These are phyloP conservation scores for Micropoecilia bifurca DNA, from an alignment of 2,797 vertebrate species.

Conservation along the genomic window DNA sequence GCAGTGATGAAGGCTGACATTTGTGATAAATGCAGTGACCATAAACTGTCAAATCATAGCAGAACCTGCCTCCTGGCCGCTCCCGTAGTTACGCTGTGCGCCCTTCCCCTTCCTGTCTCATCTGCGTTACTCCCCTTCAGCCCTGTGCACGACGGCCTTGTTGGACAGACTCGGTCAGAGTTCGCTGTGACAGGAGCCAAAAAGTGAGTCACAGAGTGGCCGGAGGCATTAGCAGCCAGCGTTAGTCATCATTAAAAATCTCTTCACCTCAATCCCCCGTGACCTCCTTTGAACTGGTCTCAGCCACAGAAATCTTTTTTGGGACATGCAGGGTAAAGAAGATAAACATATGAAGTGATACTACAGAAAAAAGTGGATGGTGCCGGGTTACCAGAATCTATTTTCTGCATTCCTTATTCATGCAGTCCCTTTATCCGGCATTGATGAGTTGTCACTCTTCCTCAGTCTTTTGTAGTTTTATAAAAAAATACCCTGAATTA, in stretches of 20 bases:
- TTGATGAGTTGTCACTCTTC: constrained; percentile 80
- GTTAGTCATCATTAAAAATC: constrained; percentile 71
- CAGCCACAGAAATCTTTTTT: constrained; percentile 39
- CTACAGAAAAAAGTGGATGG: constrained; percentile 36
- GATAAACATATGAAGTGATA: constrained; percentile 49
- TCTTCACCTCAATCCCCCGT: constrained; percentile 52
- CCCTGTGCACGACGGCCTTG: constrained; percentile 45
- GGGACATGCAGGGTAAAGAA: constrained; percentile 28
- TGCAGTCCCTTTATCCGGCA: constrained; percentile 66
- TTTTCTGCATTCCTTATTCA: constrained; percentile 69
- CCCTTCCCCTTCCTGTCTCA: constrained; percentile 55
- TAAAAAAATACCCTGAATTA: constrained; percentile 76
- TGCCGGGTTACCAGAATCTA: constrained; percentile 52
- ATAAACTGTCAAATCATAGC: constrained; percentile 77
- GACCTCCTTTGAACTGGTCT: constrained; percentile 53
- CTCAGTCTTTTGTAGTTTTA: constrained; percentile 76
- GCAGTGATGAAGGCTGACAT: constrained; percentile 73
- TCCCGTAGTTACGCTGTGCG: constrained; percentile 60
- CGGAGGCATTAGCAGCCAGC: constrained; percentile 62
- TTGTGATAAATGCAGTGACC: constrained; percentile 80
- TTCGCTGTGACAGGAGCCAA: constrained; percentile 59
- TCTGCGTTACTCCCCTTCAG: constrained; percentile 55
- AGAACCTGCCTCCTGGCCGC: constrained; percentile 66
- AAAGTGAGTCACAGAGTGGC: constrained; percentile 71
- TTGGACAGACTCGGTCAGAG: constrained; percentile 71